Conservation (phyloP, 53 echinoderm and acorn worm species). For the Holothuria scabra region DNA sequence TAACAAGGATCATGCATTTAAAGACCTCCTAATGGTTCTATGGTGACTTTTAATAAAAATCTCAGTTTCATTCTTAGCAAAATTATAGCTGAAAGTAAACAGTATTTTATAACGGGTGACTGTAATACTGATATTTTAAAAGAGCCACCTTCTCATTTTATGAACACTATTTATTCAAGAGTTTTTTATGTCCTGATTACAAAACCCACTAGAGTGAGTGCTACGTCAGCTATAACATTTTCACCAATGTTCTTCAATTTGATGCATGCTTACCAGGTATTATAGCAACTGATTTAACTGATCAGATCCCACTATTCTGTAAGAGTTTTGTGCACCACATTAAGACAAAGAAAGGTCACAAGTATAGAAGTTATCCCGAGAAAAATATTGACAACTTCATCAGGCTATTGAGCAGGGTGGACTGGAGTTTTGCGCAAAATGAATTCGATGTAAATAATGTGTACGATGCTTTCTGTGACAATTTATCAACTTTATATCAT, state of each 20-base stretch:
- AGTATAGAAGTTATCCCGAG: not conserved
- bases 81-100: no score
- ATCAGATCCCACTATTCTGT: not conserved
- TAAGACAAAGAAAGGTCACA: not conserved
- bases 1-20: no score
- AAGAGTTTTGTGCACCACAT: not conserved
- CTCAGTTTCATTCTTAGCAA: no score
- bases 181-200: not conserved
- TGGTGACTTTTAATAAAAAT: no score
- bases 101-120: no score
- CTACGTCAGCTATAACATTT: not conserved
- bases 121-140: not conserved
- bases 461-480: not conserved
- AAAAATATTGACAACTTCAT: no score
- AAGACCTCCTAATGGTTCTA: no score
- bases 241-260: not conserved
- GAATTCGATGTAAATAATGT: not conserved
- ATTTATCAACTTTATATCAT: not conserved
- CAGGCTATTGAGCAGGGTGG: no score
- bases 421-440: not conserved
- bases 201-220: not conserved
- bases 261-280: not conserved
- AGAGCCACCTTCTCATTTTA: not conserved
- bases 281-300: not conserved
- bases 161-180: not conserved